Percentiles rank a stretch among this genome's conserved stretches.
These are phyloP conservation scores for Hypomecis punctinalis DNA, from an alignment of 2,888 invertebrate species.

Conservation along the genomic window DNA sequence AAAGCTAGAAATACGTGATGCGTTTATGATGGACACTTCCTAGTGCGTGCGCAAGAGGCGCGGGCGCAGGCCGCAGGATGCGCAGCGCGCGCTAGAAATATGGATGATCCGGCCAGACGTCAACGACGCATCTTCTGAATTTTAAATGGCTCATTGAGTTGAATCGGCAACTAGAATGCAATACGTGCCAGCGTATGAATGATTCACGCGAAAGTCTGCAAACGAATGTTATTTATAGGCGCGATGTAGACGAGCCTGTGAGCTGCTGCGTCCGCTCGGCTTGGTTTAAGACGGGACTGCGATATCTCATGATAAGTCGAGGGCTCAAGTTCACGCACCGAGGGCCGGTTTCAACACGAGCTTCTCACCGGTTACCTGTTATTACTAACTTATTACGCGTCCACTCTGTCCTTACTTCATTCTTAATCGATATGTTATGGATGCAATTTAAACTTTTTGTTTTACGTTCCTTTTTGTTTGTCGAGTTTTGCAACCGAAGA, in stretches of 20 bases:
- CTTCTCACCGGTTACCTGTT: slow-evolving; percentile 61
- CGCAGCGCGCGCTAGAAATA: slow-evolving; percentile 70
- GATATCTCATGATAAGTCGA: slow-evolving; percentile 46
- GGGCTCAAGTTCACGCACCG: slow-evolving; percentile 68
- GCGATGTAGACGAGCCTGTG: slow-evolving; percentile 21
- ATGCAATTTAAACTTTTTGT: slow-evolving; percentile 47
- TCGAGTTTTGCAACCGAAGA: slow-evolving; percentile 32
- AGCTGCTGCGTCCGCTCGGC: not conserved
- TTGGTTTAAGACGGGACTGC: slow-evolving; percentile 42
- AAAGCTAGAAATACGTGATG: slow-evolving; percentile 26
- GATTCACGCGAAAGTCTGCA: slow-evolving; percentile 59
- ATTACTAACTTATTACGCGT: slow-evolving; percentile 55
- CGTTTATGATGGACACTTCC: slow-evolving; percentile 64
- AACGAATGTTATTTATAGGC: slow-evolving; percentile 41
- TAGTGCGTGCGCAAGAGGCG: slow-evolving; percentile 58
- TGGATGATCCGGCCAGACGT: slow-evolving; percentile 76
- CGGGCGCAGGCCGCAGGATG: slow-evolving; percentile 65
- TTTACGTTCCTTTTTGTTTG: slow-evolving; percentile 37
- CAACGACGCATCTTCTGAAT: slow-evolving; percentile 72
- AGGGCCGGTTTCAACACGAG: slow-evolving; percentile 68
- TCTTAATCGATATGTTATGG: slow-evolving; percentile 56
- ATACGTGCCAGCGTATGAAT: slow-evolving; percentile 63
- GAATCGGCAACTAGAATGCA: slow-evolving; percentile 73
- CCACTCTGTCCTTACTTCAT: slow-evolving; percentile 63
- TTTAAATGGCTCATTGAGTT: slow-evolving; percentile 77